Conservation (phyloP, 2,888 invertebrate genomes). For the Cheilosia vernalis region DNA sequence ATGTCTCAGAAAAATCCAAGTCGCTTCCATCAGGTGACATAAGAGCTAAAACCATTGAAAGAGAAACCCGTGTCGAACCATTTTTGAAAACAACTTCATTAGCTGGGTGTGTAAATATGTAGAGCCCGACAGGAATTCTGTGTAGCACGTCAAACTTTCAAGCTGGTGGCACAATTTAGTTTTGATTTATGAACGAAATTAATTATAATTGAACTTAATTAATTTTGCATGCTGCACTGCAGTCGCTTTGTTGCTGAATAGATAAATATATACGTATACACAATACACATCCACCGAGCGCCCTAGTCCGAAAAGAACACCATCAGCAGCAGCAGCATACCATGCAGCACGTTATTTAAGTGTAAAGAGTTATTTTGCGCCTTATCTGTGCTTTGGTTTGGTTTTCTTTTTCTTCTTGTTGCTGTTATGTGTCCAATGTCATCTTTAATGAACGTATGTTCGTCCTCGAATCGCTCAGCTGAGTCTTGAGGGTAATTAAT, state of each 20-base stretch:
- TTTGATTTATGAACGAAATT: slow-evolving; percentile 76
- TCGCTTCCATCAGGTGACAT: too few relatives aligned
- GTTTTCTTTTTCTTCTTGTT: slow-evolving; percentile 4
- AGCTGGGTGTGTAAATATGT: neutral
- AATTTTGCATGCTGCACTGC: slow-evolving; percentile 69
- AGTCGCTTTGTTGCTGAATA: slow-evolving; percentile 24
- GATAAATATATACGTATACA: neutral
- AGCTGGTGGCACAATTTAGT: slow-evolving; percentile 69
- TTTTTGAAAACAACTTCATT: neutral
- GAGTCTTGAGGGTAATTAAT: slow-evolving; percentile 72
- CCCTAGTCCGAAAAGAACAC: slow-evolving; percentile 15
- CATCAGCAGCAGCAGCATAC: slow-evolving; percentile 9
- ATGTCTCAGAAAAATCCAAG: too few relatives aligned
- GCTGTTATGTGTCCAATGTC: slow-evolving; percentile 50
- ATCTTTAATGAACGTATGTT: slow-evolving; percentile 73
- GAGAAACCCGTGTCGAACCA: neutral
- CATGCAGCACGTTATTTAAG: slow-evolving; percentile 34
- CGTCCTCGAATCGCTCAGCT: slow-evolving; percentile 71
- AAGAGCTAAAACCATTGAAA: too few relatives aligned
- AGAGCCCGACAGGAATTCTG: neutral
- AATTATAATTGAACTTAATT: slow-evolving; percentile 76
- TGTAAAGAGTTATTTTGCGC: slow-evolving; percentile 26
- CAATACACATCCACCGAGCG: neutral
- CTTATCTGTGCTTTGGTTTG: neutral
- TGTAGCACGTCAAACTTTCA: slow-evolving; percentile 56